A percentile compares a stretch with the other conserved stretches of the same genome.
phyloP scores from a whole-genome alignment of 1,140 invertebrate species.

The Drosophila repletoides region DNA sequence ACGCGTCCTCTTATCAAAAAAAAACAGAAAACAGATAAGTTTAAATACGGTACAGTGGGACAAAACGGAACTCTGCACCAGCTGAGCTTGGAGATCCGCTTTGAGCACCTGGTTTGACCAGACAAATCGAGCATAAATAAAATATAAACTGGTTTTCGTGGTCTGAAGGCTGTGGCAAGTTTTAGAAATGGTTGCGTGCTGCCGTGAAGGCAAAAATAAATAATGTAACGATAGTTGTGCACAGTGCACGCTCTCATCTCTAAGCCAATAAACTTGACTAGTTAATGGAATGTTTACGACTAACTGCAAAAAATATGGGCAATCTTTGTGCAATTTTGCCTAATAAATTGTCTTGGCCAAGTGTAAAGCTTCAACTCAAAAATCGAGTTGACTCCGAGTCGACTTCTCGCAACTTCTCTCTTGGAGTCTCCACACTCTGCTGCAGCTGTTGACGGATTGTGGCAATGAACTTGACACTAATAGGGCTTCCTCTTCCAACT shows the following conservation, averaged over 20 bases:
- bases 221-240: too few relatives aligned
- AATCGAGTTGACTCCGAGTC: too few relatives aligned
- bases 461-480: constrained; percentile 81
- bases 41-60: neutral
- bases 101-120: neutral
- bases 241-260: neutral
- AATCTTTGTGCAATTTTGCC: constrained; percentile 12
- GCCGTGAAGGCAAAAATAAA: too few relatives aligned
- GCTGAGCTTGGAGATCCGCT: constrained; percentile 16
- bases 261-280: constrained; percentile 1
- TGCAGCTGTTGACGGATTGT: constrained; percentile 46
- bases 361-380: constrained; percentile 25
- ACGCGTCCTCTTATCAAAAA: too few relatives aligned
- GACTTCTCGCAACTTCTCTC: neutral
- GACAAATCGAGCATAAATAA: constrained; percentile 21
- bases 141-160: constrained; percentile 18
- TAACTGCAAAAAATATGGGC: neutral
- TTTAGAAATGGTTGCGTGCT: neutral
- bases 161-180: neutral
- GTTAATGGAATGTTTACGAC: constrained; percentile 33
- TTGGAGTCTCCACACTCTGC: neutral
- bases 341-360: constrained; percentile 23
- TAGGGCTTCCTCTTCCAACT: constrained; percentile 59
- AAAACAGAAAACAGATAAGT: too few relatives aligned
- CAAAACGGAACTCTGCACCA: constrained; percentile 2